Evolutionary conservation across 2,888 invertebrate genomes (phyloP), one percentile per base, ranked within the genome.

Genomic region (Orthonychiurus folsomi): DNA sequence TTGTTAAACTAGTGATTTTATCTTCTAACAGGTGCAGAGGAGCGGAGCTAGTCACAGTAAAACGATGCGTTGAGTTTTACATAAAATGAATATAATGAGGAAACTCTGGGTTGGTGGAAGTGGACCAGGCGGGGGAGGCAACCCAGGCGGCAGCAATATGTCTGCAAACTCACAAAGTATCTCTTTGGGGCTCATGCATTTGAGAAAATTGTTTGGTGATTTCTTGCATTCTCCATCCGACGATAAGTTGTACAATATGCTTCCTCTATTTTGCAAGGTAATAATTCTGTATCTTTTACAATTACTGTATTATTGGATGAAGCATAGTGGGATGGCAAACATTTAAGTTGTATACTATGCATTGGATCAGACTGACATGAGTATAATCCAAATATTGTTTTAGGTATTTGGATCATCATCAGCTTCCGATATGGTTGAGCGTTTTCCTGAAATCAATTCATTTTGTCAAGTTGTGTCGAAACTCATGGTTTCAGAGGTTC

Each of bases 221-320:
- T 94, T 93, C 76, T 87, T 89, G 47, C 93, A 95, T 79, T 91
- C 93, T 50, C 81, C 88, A 48, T 87, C 90, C 73, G 94, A 96
- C 79, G 89, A 89, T 75, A 93, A 93, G 78, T 82, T 97, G 18
- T 95, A 95, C 79, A 93, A 93, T 78, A 94, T 99, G 93, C 81
- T 99, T 76, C 97, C 97, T 61, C 81, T 97, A 50, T 97, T 97
- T 80, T 95, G 94, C 81, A 96, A 95, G 85, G 94, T 93, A 81
- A 57, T n/a, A n/a, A n/a, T n/a, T n/a, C n/a, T n/a, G n/a, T n/a
- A n/a, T n/a, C n/a, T n/a, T n/a, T 52, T 9, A 12, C n/a, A 52
- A 52, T 20, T 52, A 52, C 21, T 52, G 21, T n/a, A 9, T 5
- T 47, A 47, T 47, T 47, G 12, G 12, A 15, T 47, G 48, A 47